Percentiles rank a stretch among this genome's conserved stretches.
These are phyloP conservation scores for Chelonus insularis DNA, from an alignment of 1,140 invertebrate genomes.

Conservation along the genomic window DNA sequence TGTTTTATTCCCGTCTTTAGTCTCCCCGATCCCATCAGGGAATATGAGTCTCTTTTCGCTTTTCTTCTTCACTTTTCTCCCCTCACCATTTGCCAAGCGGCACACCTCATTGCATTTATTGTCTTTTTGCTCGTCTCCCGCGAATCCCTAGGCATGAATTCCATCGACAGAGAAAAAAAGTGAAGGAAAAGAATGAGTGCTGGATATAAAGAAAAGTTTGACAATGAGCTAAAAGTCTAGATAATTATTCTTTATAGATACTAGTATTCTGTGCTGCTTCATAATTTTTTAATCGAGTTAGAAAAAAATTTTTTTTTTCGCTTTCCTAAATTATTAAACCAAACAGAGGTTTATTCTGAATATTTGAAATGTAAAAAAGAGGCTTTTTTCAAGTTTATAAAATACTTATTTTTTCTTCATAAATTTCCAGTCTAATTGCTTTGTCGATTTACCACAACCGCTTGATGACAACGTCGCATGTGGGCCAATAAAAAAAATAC, in stretches of 20 bases:
- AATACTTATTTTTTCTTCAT: conserved; percentile 8
- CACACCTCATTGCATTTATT: conserved; percentile 37
- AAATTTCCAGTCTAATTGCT: conserved; percentile 19
- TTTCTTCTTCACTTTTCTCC: not conserved
- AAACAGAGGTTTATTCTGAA: not conserved
- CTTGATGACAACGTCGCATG: too few relatives aligned
- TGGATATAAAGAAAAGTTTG: not conserved
- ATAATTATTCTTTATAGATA: not conserved
- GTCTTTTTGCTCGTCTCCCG: conserved; percentile 24
- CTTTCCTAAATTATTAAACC: too few relatives aligned
- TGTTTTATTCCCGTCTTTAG: conserved; percentile 21
- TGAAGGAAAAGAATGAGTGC: conserved; percentile 1
- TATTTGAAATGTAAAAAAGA: not conserved
- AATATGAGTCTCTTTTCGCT: conserved; percentile 23
- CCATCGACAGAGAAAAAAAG: not conserved
- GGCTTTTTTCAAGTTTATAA: not conserved
- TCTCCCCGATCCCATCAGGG: conserved; percentile 28
- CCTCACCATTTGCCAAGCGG: conserved; percentile 18
- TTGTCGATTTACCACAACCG: not conserved
- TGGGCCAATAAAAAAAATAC: too few relatives aligned
- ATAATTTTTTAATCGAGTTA: not conserved
- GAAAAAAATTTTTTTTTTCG: not conserved
- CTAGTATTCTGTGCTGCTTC: too few relatives aligned
- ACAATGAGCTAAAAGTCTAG: not conserved
- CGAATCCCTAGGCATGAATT: conserved; percentile 25